phyloP scores from a whole-genome alignment of 2,888 invertebrate genomes.

The Corythucha ciliata region DNA sequence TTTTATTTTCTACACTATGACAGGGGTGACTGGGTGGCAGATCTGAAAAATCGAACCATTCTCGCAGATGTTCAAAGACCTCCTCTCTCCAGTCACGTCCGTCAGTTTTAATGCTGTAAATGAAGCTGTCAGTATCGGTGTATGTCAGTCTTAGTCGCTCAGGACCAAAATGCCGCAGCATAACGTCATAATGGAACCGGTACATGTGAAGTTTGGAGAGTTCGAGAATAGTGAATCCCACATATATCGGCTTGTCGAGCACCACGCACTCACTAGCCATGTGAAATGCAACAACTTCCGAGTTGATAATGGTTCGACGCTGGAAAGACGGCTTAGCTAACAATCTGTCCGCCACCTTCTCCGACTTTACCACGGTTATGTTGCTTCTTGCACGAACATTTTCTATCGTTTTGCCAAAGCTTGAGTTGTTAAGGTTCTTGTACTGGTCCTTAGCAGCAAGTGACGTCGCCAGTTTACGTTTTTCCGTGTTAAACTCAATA shows the following conservation, averaged over 20 bases:
- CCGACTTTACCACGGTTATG: background rate
- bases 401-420: background rate
- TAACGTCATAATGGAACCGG: background rate
- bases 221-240: background rate
- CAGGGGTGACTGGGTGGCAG: too few species aligned
- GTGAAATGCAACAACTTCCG: background rate
- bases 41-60: too few species aligned
- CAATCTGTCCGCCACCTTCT: background rate
- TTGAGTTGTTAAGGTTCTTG: background rate
- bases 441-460: background rate
- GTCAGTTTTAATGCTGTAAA: background rate
- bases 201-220: background rate
- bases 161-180: too few species aligned
- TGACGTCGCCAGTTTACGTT: background rate
- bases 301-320: background rate
- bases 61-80: too few species aligned
- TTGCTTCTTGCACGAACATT: background rate
- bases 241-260: background rate
- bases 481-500: slow-evolving; percentile 30
- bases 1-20: too few species aligned
- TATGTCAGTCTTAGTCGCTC: too few species aligned
- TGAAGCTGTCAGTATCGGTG: background rate
- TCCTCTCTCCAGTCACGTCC: too few species aligned
- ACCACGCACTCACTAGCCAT: background rate
- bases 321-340: background rate